A percentile compares a stretch with the other conserved stretches of the same genome.
Conservation (phyloP, 2,888 invertebrate genomes). For the Drosophila fulvimacula region DNA sequence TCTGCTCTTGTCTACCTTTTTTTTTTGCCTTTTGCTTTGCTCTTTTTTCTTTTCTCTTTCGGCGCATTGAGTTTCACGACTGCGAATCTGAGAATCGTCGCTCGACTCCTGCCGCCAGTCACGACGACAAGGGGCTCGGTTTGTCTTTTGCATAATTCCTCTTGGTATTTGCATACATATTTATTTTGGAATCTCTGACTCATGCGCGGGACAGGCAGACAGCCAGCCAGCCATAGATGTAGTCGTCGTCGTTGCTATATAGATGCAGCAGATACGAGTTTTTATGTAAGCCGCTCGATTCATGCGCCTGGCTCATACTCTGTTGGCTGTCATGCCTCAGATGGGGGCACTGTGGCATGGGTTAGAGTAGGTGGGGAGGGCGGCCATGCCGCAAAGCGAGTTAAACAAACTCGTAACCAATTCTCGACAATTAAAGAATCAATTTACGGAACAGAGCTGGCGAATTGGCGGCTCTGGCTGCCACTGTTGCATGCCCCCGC, state of each 20-base stretch:
- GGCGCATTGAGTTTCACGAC: conserved; percentile 39
- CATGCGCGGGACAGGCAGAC: conserved; percentile 30
- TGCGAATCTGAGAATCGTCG: conserved; percentile 38
- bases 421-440: conserved; percentile 78
- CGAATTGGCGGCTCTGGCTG: conserved; percentile 54
- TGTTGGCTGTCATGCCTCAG: conserved; percentile 22
- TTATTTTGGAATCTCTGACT: conserved; percentile 70
- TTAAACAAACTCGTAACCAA: conserved; percentile 77
- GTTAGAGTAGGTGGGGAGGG: not conserved
- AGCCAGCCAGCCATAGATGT: not conserved
- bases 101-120: not conserved
- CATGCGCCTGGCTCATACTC: conserved; percentile 29
- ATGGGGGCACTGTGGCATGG: conserved; percentile 68
- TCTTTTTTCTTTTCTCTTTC: not conserved
- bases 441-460: conserved; percentile 78
- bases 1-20: conserved; percentile 23
- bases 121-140: conserved; percentile 17
- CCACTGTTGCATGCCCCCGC: conserved; percentile 9
- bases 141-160: conserved; percentile 63
- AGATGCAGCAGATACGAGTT: conserved; percentile 39
- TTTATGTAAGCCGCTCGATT: conserved; percentile 51
- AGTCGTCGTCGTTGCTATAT: not conserved
- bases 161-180: conserved; percentile 59
- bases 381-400: conserved; percentile 61
- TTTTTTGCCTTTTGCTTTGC: not conserved